phyloP scores from a whole-genome alignment of 2,113 vertebrate species.

The Megaleporinus macrocephalus region DNA sequence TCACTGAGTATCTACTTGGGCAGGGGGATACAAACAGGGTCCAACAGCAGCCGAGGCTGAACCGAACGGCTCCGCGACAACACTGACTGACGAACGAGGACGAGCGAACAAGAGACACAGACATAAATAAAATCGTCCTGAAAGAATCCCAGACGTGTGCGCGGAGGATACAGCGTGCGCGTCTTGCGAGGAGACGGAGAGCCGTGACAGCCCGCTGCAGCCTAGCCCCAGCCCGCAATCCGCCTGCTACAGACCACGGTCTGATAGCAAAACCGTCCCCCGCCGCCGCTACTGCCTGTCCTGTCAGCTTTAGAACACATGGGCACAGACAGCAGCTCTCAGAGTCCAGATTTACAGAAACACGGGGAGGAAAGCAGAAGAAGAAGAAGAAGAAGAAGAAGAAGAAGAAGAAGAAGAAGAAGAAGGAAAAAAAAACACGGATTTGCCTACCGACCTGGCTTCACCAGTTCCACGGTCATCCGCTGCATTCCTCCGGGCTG shows the following conservation, averaged over 20 bases:
- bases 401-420: neutral
- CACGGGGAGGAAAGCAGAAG: neutral
- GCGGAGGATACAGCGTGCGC: neutral
- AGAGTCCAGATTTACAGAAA: neutral
- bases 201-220: conserved; percentile 24
- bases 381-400: neutral
- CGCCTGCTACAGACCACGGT: neutral
- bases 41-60: neutral
- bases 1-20: neutral
- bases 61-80: neutral
- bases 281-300: conserved; percentile 34
- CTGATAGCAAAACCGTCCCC: neutral
- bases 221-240: neutral
- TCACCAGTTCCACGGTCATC: conserved; percentile 77
- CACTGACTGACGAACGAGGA: neutral
- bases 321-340: conserved; percentile 37
- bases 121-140: too few relatives aligned
- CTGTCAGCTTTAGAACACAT: conserved; percentile 38
- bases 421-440: conserved; percentile 25
- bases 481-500: conserved; percentile 81
- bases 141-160: neutral
- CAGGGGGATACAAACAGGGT: too few relatives aligned
- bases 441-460: conserved; percentile 81
- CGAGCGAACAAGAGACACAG: neutral
- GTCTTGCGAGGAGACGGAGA: neutral